Evolutionary conservation across 2,888 invertebrate genomes (phyloP), one percentile per base, ranked within the genome.

Genomic region (Adelognathus sp.): DNA sequence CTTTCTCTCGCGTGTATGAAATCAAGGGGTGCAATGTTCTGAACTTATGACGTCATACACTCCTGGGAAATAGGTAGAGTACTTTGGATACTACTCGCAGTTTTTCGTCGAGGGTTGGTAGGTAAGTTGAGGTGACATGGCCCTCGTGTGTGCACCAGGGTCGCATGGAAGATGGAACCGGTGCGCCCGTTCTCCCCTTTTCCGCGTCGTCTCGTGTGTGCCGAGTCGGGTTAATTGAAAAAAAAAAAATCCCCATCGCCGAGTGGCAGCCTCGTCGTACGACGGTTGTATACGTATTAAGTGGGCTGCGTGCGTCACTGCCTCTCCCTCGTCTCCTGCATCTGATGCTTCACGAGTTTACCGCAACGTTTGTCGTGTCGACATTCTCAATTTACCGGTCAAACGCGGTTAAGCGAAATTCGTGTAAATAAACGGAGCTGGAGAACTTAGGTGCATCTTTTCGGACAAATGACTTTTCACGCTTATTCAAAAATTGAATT

Each of bases 21-120:
- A 64, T 64, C 64, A 50, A 50, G 24, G 33, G 3, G 64, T 33
- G 14, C 24, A 33, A 9, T 33, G 44, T 33, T 18, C 33, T 3
- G n/a, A 78, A 81, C 76, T 82, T 78, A 71, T 75, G 74, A 82
- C 80, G 70, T 83, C 79, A 72, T 73, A 72, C 52, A 76, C 82
- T 80, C 69, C 36, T 27, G 84, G 85, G 83, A 85, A 85, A 85
- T 85, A 84, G 84, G 79, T 70, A 70, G 79, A 85, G 84, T 83
- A 84, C 81, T 81, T 76, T 79, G 76, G 31, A n/a, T 29, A 33
- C 50, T n/a, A 50, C 46, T 61, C 61, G 29, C 21, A 36, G 41
- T 29, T 64, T 46, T n/a, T 21, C 46, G 27, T 21, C 64, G 46
- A 64, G 64, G 76, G 66, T 70, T 74, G 46, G 56, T 63, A 46